Evolutionary conservation across 2,113 vertebrate species (phyloP), one percentile per base, ranked within the genome.

Genomic region (Philantomba maxwellii): DNA sequence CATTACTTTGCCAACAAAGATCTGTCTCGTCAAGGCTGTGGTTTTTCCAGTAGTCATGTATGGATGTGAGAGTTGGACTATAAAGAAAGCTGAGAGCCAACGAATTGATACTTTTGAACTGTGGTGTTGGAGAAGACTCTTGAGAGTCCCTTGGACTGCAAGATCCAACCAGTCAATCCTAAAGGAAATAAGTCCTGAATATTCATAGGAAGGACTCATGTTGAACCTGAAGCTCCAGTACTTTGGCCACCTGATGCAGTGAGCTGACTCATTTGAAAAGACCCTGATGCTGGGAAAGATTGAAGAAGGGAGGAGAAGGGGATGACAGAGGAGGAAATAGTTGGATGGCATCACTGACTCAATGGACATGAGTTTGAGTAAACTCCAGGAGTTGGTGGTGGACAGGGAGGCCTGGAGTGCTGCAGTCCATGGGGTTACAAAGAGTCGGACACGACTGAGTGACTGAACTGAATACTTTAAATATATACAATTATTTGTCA

Each of bases 1-100:
- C 2, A 21, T 70, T 70, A 70, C 64, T 70, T 70, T 70, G 64
- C n/a, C n/a, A 70, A 21, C 64, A 70, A 70, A 70, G 64, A 4
- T 70, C 9, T 2, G 4, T 70, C 64, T 66, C 2, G 17, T 36
- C 33, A 66, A 36, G 33, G 4, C 33, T 66, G 21, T 66, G 17
- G 33, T 66, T 66, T 66, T 21, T 66, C 64, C 33, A 10, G 33
- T 36, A 2, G 33, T 66, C 17, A 36, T 36, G 17, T 36, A 17
- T 64, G 62, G 62, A n/a, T 66, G 17, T 66, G 64, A 36, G 17
- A 66, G 64, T 66, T 66, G 33, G 33, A 66, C 64, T 21, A 2
- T 36, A 9, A 66, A 66, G 64, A 36, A 21, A 36, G 64, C 16
- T 66, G 33, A n/a, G 7, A 0, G 0, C 4, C 1, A 2, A n/a